Evolutionary conservation across 1,140 invertebrate species (phyloP).

Genomic region (Drosophila varians): DNA sequence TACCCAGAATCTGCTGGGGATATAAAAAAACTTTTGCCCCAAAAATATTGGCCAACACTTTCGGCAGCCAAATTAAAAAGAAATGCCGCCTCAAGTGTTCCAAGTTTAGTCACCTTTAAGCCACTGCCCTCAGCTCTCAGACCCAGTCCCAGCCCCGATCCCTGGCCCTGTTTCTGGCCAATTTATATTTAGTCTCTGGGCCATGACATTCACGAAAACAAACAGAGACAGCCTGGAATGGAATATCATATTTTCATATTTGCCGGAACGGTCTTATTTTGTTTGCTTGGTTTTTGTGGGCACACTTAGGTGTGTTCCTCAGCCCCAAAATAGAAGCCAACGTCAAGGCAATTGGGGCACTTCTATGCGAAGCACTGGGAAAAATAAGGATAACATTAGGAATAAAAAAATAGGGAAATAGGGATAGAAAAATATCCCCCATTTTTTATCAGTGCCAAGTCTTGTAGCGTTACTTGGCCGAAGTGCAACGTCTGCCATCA

Average conservation of each 20-base stretch:
- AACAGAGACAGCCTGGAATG: constrained; percentile 52
- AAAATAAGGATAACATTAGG: not conserved
- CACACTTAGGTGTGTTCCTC: constrained; percentile 60
- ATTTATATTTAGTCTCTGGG: constrained; percentile 49
- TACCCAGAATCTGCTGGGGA: constrained; percentile 57
- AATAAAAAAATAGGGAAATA: no score
- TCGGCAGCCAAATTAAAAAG: constrained; percentile 59
- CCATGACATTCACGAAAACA: constrained; percentile 54
- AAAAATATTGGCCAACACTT: constrained; percentile 70
- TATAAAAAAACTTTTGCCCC: constrained; percentile 65
- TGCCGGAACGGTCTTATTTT: constrained; percentile 42
- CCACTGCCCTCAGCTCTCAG: not conserved
- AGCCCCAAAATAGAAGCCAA: constrained; percentile 38
- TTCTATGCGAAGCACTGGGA: constrained; percentile 19
- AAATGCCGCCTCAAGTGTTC: constrained; percentile 25
- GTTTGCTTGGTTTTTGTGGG: constrained; percentile 43
- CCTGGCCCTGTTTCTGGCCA: constrained; percentile 22
- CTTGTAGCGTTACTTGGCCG: constrained; percentile 25
- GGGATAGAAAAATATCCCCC: no score
- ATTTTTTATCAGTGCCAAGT: constrained; percentile 40
- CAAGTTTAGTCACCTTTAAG: constrained; percentile 34
- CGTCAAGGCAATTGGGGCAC: constrained; percentile 41
- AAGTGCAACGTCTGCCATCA: constrained; percentile 42
- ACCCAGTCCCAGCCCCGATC: not conserved
- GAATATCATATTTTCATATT: constrained; percentile 61